Base-by-base conservation (phyloP, 2,888 invertebrate genomes). In the Odontomyia ornata region DNA sequence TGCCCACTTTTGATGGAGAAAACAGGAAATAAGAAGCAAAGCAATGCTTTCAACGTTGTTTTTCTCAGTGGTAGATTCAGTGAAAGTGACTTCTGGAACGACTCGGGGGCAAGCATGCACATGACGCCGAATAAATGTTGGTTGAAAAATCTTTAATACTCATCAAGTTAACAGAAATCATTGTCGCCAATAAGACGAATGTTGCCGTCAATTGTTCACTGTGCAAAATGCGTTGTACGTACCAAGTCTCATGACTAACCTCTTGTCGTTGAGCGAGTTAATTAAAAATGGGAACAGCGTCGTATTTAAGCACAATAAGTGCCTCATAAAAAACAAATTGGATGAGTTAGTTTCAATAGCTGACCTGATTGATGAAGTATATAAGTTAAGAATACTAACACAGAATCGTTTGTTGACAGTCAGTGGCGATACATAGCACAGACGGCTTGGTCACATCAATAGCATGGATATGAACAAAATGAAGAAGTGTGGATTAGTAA, bases 101-200 rank as follows among this genome's bases (percentile, higher is more conserved):
- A 83, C 75, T 81, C 81, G 7, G 83, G 82, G 5, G 82, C 82
- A 23, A 82, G 81, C 73, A 71, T 78, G 46, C 82, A 83, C 79
- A 78, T 83, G 71, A 77, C 77, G 11, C 75, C 76, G 15, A 77
- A 76, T 47, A 47, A 77, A 79, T 9, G 75, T 18, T 80, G 78
- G 77, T 67, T 78, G 9, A 76, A 43, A 47, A 79, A 76, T 72
- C 21, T 52, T 36, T 46, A 47, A 81, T 82, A 81, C 80, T 69
- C 62, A 23, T n/a, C n/a, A n/a, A 1, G 11, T 46, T 36, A 5
- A 27, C 13, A 56, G 28, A 52, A 23, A 56, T 72, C 21, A 21
- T 15, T 9, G n/a, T 28, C 43, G 47, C 23, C 9, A 47, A 69
- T 25, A 69, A 46, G 15, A 13, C 46, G 23, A 56, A n/a, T n/a